Evolutionary conservation across 2,888 invertebrate genomes (phyloP), one percentile per base, ranked within the genome.

Genomic region (Enchytraeus crypticus): DNA sequence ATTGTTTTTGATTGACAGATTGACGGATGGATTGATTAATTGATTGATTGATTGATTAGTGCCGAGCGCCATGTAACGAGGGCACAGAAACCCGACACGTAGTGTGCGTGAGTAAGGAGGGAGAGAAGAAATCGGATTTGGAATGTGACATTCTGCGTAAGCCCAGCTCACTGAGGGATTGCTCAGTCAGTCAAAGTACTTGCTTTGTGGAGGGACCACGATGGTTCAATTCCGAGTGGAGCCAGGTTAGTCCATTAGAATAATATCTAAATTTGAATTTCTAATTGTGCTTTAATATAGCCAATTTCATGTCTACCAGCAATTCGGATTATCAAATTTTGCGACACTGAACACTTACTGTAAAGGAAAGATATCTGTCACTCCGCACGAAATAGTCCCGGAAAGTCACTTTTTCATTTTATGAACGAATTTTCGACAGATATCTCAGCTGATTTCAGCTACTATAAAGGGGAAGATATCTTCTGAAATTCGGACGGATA

Each of bases 171-270:
- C 23, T 33, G 21, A 53, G 61, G 33, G 57, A 57, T 3, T 67
- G 67, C 30, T 32, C 57, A 2, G 14, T 2, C 21, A 18, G 27
- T 46, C 38, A 57, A 8, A 23, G 43, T 33, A 34, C 43, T n/a
- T 34, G 11, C 43, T 63, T 63, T 45, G 27, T 32, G 2, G 30
- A 33, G 4, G 21, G 29, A 4, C 62, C 65, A 2, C 51, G 61
- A 51, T 67, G 67, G 67, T 60, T 63, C 53, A 57, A 89, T 1
- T 87, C 89, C 0, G 89, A 92, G 71, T 97, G 96, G 97, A 26
- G 55, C 8, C 43, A 55, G 55, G 55, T 55, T 1, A 34, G 11
- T 34, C 32, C 2, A 47, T 27, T 21, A 47, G 11, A 49, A 21
- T 23, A 2, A 45, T 45, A 45, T 4, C 3, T 46, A 23, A 53